Percentiles rank a stretch among this genome's conserved stretches.
phyloP scores from a whole-genome alignment of 1,140 invertebrate genomes.

The Cherax destructor region DNA sequence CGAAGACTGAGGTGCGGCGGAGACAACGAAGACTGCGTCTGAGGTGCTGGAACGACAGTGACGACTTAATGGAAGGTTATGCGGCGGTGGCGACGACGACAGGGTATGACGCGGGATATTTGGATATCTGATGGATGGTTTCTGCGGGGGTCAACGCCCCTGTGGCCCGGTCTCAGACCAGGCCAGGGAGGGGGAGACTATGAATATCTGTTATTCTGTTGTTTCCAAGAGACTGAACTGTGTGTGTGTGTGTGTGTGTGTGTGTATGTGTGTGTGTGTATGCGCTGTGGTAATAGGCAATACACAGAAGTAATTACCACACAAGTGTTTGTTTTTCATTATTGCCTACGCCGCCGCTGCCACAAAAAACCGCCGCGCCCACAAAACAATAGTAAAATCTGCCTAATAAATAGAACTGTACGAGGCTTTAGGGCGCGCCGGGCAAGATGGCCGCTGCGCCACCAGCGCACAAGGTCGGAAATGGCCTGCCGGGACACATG shows the following conservation, averaged over 20 bases:
- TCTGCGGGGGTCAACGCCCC: too few species aligned
- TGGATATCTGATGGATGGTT: too few species aligned
- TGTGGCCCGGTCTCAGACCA: too few species aligned
- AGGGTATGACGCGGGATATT: not conserved
- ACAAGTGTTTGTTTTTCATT: slow-evolving; percentile 64
- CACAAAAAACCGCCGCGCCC: slow-evolving; percentile 50
- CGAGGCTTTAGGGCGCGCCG: slow-evolving; percentile 34
- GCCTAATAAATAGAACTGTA: slow-evolving; percentile 65
- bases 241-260: not conserved
- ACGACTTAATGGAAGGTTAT: not conserved
- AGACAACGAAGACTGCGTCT: too few species aligned
- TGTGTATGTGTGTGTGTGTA: slow-evolving; percentile 47
- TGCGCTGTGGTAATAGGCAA: slow-evolving; percentile 51
- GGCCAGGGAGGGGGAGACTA: too few species aligned
- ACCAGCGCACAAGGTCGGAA: slow-evolving; percentile 29
- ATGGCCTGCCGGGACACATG: slow-evolving; percentile 47
- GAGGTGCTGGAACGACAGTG: too few species aligned
- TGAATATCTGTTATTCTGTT: not conserved
- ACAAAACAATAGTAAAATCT: slow-evolving; percentile 67
- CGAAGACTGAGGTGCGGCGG: too few species aligned
- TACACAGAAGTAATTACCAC: slow-evolving; percentile 61
- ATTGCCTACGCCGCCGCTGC: slow-evolving; percentile 40
- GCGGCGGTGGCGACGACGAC: too few species aligned
- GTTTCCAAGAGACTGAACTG: not conserved
- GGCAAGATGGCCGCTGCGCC: slow-evolving; percentile 39